Percentiles rank a stretch among this genome's conserved stretches.
Evolutionary conservation across 37 sponge, comb jelly and placozoan genomes (phyloP).

Genomic region (Aphrocallistes beatrix): DNA sequence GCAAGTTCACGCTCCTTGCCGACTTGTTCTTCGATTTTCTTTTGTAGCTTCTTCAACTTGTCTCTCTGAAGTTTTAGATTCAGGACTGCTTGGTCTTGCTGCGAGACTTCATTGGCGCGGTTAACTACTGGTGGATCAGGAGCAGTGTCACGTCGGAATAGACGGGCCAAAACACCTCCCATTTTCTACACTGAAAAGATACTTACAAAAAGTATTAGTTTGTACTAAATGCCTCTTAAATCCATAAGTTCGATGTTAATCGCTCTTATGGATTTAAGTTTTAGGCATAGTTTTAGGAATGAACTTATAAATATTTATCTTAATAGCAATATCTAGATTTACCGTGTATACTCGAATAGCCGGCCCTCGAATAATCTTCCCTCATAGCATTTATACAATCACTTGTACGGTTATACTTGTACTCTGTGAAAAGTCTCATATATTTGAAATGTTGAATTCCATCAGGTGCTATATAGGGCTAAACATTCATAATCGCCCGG

Average conservation of each 20-base stretch:
- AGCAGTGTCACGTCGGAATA: neutral
- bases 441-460: too few relatives aligned
- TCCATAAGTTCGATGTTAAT: too few relatives aligned
- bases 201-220: neutral
- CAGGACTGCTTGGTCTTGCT: conserved; percentile 27
- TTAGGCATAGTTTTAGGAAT: too few relatives aligned
- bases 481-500: too few relatives aligned
- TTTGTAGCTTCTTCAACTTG: conserved; percentile 81
- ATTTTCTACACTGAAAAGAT: neutral
- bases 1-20: conserved; percentile 79
- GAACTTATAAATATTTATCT: too few relatives aligned
- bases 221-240: neutral
- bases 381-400: too few relatives aligned
- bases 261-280: too few relatives aligned
- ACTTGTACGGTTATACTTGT: too few relatives aligned
- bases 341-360: too few relatives aligned
- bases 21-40: conserved; percentile 64
- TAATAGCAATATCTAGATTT: too few relatives aligned
- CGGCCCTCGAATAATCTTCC: too few relatives aligned
- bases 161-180: neutral
- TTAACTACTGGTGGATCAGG: neutral
- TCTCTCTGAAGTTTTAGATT: conserved; percentile 79
- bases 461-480: too few relatives aligned
- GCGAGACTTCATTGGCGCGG: neutral
- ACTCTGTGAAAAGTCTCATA: neutral